phyloP scores from a whole-genome alignment of 2,888 invertebrate genomes.

The Electrophaes corylata region DNA sequence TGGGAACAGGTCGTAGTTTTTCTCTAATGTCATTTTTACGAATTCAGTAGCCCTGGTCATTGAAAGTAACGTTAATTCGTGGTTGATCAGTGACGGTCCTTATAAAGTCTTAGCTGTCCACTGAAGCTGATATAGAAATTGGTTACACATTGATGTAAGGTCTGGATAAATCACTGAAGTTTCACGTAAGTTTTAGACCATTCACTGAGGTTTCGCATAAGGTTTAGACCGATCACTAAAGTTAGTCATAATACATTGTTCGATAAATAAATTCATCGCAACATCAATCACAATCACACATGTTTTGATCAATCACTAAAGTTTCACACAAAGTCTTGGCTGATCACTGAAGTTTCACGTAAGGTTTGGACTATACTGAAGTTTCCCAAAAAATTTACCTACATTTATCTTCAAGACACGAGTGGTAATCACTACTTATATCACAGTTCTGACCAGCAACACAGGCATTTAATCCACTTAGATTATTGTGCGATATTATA shows the following conservation, averaged over 20 bases:
- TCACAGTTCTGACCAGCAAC: conserved; percentile 4
- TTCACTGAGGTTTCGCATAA: background rate
- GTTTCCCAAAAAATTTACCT: background rate
- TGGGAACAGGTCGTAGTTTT: conserved; percentile 28
- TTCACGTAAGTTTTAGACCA: background rate
- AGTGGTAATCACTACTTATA: conserved; percentile 9
- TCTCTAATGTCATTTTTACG: conserved; percentile 22
- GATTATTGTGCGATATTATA: conserved; percentile 6
- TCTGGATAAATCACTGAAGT: background rate
- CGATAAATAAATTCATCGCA: no score
- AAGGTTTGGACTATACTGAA: background rate
- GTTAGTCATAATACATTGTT: background rate
- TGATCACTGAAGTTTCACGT: background rate
- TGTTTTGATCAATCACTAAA: background rate
- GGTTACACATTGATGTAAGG: no score
- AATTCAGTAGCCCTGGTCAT: background rate
- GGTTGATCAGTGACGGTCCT: background rate
- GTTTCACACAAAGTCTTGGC: background rate
- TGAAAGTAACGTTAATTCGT: background rate
- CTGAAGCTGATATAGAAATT: background rate
- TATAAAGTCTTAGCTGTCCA: background rate
- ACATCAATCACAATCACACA: background rate
- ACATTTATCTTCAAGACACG: conserved; percentile 1
- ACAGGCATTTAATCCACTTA: background rate
- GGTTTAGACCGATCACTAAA: background rate